Evolutionary conservation across 2,888 invertebrate species (phyloP).

Genomic region (Abrostola triplasia): DNA sequence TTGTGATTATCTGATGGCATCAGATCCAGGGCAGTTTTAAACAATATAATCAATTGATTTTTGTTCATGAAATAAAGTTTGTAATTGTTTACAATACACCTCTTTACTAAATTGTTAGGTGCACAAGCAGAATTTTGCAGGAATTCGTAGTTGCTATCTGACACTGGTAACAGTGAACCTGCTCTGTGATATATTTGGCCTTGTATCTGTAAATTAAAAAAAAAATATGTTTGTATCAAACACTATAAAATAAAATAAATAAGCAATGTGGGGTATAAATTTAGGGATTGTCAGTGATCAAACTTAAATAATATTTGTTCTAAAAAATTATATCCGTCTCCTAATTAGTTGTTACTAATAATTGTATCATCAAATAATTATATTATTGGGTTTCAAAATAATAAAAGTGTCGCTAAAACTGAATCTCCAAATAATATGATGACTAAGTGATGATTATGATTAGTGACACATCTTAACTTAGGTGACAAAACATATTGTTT

Average conservation of each 20-base stretch:
- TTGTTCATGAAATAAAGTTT: conserved; percentile 50
- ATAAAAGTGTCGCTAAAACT: too few species aligned
- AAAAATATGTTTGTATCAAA: too few species aligned
- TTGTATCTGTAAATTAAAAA: conserved; percentile 53
- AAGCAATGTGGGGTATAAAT: conserved; percentile 23
- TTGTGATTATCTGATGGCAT: conserved; percentile 61
- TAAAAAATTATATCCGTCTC: too few species aligned
- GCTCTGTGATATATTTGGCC: conserved; percentile 51
- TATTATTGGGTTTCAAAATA: too few species aligned
- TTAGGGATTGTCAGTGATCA: conserved; percentile 25
- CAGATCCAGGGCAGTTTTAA: conserved; percentile 53
- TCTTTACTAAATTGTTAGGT: conserved; percentile 48
- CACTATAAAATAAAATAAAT: conserved; percentile 24
- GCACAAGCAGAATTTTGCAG: conserved; percentile 54
- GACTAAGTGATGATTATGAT: too few species aligned
- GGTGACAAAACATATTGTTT: conserved; percentile 9
- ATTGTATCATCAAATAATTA: too few species aligned
- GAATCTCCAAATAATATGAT: too few species aligned
- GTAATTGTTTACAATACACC: conserved; percentile 55
- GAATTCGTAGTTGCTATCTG: conserved; percentile 45
- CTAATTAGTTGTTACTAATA: too few species aligned
- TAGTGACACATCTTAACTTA: conserved; percentile 11
- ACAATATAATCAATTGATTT: conserved; percentile 51
- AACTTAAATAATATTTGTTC: too few species aligned
- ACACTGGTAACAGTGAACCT: conserved; percentile 48